Percentiles rank a stretch among this genome's conserved stretches.
Evolutionary conservation across 2,888 invertebrate species (phyloP).

Genomic region (Brachycybe producta): DNA sequence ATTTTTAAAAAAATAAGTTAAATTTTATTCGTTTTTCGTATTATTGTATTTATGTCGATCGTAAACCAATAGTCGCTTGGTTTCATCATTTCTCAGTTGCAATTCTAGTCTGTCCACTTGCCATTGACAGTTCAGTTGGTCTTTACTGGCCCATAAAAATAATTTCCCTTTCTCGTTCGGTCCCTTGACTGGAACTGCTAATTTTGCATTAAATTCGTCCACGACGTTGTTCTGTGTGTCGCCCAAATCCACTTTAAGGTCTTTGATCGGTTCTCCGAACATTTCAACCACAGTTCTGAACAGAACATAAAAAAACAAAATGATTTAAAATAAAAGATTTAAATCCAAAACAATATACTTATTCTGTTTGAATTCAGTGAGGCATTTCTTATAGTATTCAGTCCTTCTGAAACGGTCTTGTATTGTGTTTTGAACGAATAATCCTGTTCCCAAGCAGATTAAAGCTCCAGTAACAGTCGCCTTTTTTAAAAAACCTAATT

Average conservation of each 20-base stretch:
- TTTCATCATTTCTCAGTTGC: neutral
- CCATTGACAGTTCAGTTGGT: constrained; percentile 10
- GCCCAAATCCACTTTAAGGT: constrained; percentile 10
- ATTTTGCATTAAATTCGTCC: neutral
- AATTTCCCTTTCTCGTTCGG: constrained; percentile 14
- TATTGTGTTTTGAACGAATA: constrained; percentile 3
- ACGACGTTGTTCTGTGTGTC: constrained; percentile 14
- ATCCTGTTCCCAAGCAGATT: neutral
- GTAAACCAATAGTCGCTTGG: neutral
- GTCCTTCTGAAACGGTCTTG: neutral
- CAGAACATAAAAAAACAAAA: neutral
- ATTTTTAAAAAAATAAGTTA: too few relatives aligned
- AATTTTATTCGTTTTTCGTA: too few relatives aligned
- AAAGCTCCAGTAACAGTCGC: constrained; percentile 6
- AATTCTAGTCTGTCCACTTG: constrained; percentile 11
- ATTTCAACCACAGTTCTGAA: constrained; percentile 6
- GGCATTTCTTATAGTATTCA: constrained; percentile 8
- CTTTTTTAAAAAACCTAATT: neutral
- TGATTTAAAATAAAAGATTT: neutral
- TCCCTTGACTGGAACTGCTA: constrained; percentile 19
- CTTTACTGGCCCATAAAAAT: constrained; percentile 14
- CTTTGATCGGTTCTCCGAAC: constrained; percentile 18
- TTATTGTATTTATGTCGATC: constrained; percentile 1
- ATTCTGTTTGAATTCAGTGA: constrained; percentile 12
- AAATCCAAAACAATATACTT: neutral